These are phyloP conservation scores for Sebastes umbrosus DNA, from an alignment of 2,797 vertebrate genomes.

Conservation along the genomic window DNA sequence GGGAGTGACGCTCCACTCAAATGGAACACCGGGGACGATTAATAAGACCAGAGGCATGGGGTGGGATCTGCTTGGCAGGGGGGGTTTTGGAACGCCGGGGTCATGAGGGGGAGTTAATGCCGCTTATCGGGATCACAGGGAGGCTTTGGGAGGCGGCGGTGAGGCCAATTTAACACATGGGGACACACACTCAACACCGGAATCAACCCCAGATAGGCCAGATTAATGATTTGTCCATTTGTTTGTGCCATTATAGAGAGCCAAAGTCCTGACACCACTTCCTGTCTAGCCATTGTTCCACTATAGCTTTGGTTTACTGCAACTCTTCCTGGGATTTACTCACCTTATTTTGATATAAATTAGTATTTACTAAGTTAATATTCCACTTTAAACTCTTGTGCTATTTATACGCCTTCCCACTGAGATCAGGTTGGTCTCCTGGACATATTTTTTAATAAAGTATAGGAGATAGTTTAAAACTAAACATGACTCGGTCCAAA, in stretches of 20 bases:
- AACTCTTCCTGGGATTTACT: neutral
- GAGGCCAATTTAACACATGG: slow-evolving; percentile 69
- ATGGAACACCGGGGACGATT: slow-evolving; percentile 53
- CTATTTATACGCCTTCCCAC: no score
- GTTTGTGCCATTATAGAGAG: slow-evolving; percentile 29
- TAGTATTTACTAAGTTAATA: neutral
- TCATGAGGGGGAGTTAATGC: slow-evolving; percentile 57
- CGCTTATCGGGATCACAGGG: slow-evolving; percentile 72
- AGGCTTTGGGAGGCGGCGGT: slow-evolving; percentile 46
- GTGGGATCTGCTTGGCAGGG: slow-evolving; percentile 4
- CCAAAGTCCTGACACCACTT: neutral
- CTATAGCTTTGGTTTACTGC: no score
- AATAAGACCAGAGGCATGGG: slow-evolving; percentile 51
- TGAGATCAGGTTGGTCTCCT: no score
- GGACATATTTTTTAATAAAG: no score
- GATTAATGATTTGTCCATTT: slow-evolving; percentile 54
- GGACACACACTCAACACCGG: slow-evolving; percentile 49
- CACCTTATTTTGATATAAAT: neutral
- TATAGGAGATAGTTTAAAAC: no score
- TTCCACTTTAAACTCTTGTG: neutral
- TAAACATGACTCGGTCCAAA: no score
- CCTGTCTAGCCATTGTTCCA: neutral
- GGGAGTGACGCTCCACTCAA: slow-evolving; percentile 20
- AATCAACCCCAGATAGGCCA: slow-evolving; percentile 40
- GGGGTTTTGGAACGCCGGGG: neutral